Evolutionary conservation across 2,113 vertebrate species (phyloP).

Genomic region (Hemibagrus wyckioides): DNA sequence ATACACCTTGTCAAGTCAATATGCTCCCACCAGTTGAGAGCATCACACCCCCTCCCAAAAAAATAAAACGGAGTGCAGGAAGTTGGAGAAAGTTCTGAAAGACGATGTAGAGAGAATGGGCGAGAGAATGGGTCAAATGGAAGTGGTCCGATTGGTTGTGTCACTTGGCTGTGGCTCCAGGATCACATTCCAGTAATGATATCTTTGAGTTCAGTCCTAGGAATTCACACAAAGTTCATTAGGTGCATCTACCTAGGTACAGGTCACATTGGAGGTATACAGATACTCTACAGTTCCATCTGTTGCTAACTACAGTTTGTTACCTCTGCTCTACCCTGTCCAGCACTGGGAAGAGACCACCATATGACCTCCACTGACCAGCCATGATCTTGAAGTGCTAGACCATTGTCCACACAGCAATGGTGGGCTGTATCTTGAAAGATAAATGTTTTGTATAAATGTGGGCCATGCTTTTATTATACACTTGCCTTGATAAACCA

Average conservation of each 20-base stretch:
- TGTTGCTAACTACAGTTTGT: background rate
- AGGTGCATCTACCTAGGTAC: background rate
- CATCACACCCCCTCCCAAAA: background rate
- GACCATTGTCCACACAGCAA: background rate
- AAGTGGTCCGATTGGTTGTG: background rate
- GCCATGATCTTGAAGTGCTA: background rate
- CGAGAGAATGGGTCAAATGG: background rate
- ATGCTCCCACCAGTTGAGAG: background rate
- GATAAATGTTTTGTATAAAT: fast-evolving
- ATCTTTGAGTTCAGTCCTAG: background rate
- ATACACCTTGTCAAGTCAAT: background rate
- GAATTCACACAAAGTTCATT: background rate
- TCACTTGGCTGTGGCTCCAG: background rate
- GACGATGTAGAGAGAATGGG: background rate
- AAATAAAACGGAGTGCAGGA: background rate
- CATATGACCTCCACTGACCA: background rate
- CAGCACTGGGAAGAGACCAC: background rate
- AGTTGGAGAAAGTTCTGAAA: slow-evolving; percentile 6
- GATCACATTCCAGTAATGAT: background rate
- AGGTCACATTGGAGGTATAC: background rate
- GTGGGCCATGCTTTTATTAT: background rate
- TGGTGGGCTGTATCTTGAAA: no score
- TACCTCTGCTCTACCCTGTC: background rate
- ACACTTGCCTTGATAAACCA: background rate
- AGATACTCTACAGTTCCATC: background rate